Conservation (phyloP, 2,888 invertebrate genomes). For the Mamestra brassicae region DNA sequence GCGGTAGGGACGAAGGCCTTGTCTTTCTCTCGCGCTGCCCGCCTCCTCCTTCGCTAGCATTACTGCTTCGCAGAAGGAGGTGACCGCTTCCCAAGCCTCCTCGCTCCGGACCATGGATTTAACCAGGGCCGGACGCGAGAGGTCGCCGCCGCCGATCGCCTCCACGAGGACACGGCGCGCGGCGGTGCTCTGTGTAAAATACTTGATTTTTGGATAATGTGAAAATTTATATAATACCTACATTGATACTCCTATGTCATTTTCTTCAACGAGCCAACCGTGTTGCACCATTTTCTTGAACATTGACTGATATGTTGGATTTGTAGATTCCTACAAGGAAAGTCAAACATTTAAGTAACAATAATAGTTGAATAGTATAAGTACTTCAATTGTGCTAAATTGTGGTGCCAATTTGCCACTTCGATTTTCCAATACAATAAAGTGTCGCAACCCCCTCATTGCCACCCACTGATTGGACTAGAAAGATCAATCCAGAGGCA, state of each 20-base stretch:
- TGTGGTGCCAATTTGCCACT: not conserved
- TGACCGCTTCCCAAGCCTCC: no score
- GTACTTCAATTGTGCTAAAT: not conserved
- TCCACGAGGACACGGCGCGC: no score
- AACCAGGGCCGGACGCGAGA: no score
- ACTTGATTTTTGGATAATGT: not conserved
- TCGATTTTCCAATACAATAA: not conserved
- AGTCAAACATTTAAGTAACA: not conserved
- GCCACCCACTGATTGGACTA: not conserved
- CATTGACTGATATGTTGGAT: slow-evolving; percentile 94
- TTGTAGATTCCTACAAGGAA: slow-evolving; percentile 92
- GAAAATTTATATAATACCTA: slow-evolving; percentile 61
- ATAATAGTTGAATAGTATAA: not conserved
- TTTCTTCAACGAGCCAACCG: slow-evolving; percentile 89
- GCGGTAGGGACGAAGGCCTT: no score
- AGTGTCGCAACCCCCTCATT: not conserved
- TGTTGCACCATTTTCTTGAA: slow-evolving; percentile 93
- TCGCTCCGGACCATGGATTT: no score
- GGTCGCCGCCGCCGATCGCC: no score
- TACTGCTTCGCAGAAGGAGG: no score
- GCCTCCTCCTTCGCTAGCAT: no score
- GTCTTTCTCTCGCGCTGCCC: no score
- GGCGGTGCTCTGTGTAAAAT: no score
- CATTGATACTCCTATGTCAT: slow-evolving; percentile 92
- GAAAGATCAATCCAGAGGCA: not conserved